These are phyloP conservation scores for Indicator indicator DNA, from an alignment of 2,113 vertebrate genomes.

Conservation along the genomic window DNA sequence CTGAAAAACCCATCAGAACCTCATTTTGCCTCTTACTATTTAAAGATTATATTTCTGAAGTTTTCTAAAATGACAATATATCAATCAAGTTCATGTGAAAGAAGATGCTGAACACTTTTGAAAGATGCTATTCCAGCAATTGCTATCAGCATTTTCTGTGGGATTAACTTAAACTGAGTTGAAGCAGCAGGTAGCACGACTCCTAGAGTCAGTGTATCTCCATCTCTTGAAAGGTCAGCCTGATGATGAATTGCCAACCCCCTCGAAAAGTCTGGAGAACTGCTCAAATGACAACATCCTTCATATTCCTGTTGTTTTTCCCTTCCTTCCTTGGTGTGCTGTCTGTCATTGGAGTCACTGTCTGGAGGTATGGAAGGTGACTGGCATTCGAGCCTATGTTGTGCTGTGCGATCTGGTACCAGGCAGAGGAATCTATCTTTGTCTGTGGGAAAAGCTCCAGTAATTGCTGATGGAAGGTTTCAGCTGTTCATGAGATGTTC, in stretches of 20 bases:
- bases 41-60: not conserved
- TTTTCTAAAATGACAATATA: not conserved
- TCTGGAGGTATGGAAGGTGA: slow-evolving; percentile 85
- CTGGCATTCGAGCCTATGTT: not conserved
- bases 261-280: slow-evolving; percentile 87
- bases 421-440: not conserved
- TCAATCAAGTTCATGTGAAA: not conserved
- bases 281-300: slow-evolving; percentile 91
- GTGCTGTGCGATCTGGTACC: not conserved
- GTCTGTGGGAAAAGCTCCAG: fast-evolving
- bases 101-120: not conserved
- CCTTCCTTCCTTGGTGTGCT: slow-evolving; percentile 88
- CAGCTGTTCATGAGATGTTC: not conserved
- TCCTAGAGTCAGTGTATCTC: not conserved
- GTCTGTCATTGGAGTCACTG: slow-evolving; percentile 80
- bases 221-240: slow-evolving; percentile 82
- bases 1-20: not conserved
- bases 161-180: not conserved
- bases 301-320: slow-evolving; percentile 90
- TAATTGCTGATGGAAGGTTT: not conserved
- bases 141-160: not conserved
- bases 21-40: not conserved
- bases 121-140: not conserved
- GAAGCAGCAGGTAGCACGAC: not conserved
- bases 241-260: slow-evolving; percentile 91